Percentiles rank a stretch among this genome's conserved stretches.
Conservation (phyloP, 2,797 vertebrate species). For the Toxotes lorentzi region DNA sequence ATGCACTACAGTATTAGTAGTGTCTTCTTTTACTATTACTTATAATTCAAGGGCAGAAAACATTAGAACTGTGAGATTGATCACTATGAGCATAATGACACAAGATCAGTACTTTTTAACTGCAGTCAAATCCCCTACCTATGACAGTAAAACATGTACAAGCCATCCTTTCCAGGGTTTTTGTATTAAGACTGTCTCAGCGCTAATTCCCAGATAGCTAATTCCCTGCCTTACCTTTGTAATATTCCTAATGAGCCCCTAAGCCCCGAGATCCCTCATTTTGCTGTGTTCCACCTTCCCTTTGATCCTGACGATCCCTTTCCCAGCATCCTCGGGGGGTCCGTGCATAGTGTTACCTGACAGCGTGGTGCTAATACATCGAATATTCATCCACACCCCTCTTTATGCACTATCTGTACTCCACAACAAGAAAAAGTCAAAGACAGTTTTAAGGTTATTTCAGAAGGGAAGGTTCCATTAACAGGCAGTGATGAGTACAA, state of each 20-base stretch:
- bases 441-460: conserved; percentile 51
- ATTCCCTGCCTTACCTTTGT: conserved; percentile 85
- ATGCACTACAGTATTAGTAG: neutral
- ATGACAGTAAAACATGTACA: conserved; percentile 74
- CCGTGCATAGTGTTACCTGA: conserved; percentile 70
- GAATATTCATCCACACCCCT: conserved; percentile 75
- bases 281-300: conserved; percentile 78
- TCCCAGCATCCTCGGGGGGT: conserved; percentile 79
- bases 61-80: conserved; percentile 41
- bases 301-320: conserved; percentile 85
- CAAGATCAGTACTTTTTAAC: conserved; percentile 69
- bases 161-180: conserved; percentile 77
- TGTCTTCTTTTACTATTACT: neutral
- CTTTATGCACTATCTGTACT: conserved; percentile 59
- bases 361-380: conserved; percentile 72
- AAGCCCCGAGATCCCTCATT: conserved; percentile 83
- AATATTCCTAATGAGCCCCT: conserved; percentile 86
- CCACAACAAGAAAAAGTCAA: conserved; percentile 63
- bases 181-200: conserved; percentile 81
- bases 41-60: conserved; percentile 63
- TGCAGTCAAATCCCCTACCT: conserved; percentile 71
- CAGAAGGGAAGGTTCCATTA: conserved; percentile 19
- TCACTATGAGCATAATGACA: conserved; percentile 64
- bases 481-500: neutral
- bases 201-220: conserved; percentile 83